Evolutionary conservation across 2,888 invertebrate genomes (phyloP).

Genomic region (Dynastes hyllus): DNA sequence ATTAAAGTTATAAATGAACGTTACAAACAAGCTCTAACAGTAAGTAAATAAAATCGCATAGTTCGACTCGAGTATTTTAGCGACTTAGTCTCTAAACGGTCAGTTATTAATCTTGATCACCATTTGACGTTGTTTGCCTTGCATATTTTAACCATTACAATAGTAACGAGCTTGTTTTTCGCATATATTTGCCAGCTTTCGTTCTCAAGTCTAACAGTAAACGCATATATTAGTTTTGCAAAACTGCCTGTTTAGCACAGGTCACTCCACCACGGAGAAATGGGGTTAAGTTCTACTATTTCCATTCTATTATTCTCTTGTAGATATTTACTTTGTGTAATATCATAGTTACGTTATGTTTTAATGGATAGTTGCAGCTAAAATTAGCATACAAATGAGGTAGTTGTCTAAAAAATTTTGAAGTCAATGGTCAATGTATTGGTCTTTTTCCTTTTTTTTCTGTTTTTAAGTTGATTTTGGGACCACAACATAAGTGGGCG

Average conservation of each 20-base stretch:
- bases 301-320: conserved; percentile 8
- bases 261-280: conserved; percentile 12
- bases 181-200: not conserved
- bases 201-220: not conserved
- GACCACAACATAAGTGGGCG: too few relatives aligned
- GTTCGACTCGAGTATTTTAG: not conserved
- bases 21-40: not conserved
- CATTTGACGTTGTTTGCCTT: not conserved
- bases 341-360: not conserved
- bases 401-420: too few relatives aligned
- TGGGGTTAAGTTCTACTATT: conserved; percentile 13
- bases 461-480: too few relatives aligned
- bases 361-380: conserved; percentile 16
- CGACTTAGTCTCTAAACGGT: not conserved
- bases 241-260: conserved; percentile 22
- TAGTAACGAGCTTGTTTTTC: conserved; percentile 11
- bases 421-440: too few relatives aligned
- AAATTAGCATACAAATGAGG: conserved; percentile 14
- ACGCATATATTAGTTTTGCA: conserved; percentile 18
- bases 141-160: conserved; percentile 5
- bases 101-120: not conserved
- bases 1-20: conserved; percentile 14
- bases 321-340: conserved; percentile 21
- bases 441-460: too few relatives aligned
- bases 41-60: not conserved